Base-by-base conservation (phyloP, 1,140 invertebrate genomes). In the Tetramorium alpestre region DNA sequence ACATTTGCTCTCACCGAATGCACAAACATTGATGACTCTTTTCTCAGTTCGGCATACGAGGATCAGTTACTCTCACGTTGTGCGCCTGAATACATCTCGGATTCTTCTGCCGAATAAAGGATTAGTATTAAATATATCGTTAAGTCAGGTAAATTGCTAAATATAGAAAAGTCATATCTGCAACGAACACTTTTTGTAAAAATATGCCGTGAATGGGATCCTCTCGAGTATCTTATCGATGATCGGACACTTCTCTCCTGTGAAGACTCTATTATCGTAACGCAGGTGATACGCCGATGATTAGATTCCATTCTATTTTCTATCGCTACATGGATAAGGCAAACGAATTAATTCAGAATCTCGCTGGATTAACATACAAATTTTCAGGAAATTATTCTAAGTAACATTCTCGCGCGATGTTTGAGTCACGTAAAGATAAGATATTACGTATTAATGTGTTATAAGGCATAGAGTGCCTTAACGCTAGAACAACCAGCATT, bases 311-410 rank as follows among this genome's bases (percentile, higher is more conserved):
- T 62, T 60, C 38, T 10, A 60, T 76, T 25, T 44, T 62, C 11
- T 16, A 60, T 62, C 47, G 4, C 10, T n/a, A 72, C 1, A 33
- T 33, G 10, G 28, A 44, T 44, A 60, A 60, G 18, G 6, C 2
- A 28, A 44, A 13, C 0, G 5, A 60, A 60, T 44, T 28, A 10
- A 7, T 22, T 18, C 28, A 41, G 33, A 16, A 3, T 10, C 18
- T 18, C 22, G 28, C 28, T 54, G 16, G 28, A 73, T 33, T 58
- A 60, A 64, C 25, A 7, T 41, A n/a, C 13, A 44, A 44, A 70
- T 56, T 82, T 82, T 72, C 7, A 7, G 1, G 11, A 11, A 11
- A 49, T 89, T 86, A 70, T 8, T 33, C 33, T 33, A 33, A 33
- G 33, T 41, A 85, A 78, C 1, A 56, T 28, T 47, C 22, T 11